phyloP scores from a whole-genome alignment of 1,140 invertebrate genomes.

The Eriosoma lanigerum region DNA sequence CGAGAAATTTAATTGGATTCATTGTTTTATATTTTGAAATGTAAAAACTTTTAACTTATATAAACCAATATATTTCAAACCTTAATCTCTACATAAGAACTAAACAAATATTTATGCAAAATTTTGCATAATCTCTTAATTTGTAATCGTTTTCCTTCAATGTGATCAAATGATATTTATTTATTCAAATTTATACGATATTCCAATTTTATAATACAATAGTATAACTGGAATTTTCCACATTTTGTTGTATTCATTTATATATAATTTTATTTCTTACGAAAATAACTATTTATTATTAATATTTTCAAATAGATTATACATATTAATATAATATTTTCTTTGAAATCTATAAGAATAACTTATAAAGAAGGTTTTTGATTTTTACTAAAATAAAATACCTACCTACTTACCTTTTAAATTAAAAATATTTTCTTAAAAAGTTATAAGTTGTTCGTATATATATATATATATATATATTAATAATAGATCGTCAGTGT shows the following conservation, averaged over 20 bases:
- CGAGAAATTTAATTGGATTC: background rate
- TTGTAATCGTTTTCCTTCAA: constrained; percentile 38
- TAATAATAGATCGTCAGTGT: background rate
- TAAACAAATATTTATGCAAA: constrained; percentile 32
- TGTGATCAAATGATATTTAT: constrained; percentile 43
- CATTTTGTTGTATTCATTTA: constrained; percentile 32
- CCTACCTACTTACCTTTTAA: background rate
- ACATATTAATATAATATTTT: background rate
- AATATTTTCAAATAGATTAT: background rate
- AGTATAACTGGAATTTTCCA: background rate
- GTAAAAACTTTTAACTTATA: background rate
- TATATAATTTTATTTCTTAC: constrained; percentile 16
- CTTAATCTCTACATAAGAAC: constrained; percentile 4
- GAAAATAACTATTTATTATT: background rate
- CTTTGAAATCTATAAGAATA: background rate
- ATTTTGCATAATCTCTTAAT: constrained; percentile 44
- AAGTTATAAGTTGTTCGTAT: background rate
- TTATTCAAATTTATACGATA: constrained; percentile 43
- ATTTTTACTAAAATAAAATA: background rate
- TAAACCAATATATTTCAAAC: constrained; percentile 11
- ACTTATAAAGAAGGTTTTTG: too few species aligned
- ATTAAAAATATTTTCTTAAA: background rate
- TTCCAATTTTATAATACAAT: background rate
- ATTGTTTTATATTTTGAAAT: background rate
- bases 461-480: background rate